Evolutionary conservation across 2,888 invertebrate genomes (phyloP), one percentile per base, ranked within the genome.

Genomic region (Melieria picta): DNA sequence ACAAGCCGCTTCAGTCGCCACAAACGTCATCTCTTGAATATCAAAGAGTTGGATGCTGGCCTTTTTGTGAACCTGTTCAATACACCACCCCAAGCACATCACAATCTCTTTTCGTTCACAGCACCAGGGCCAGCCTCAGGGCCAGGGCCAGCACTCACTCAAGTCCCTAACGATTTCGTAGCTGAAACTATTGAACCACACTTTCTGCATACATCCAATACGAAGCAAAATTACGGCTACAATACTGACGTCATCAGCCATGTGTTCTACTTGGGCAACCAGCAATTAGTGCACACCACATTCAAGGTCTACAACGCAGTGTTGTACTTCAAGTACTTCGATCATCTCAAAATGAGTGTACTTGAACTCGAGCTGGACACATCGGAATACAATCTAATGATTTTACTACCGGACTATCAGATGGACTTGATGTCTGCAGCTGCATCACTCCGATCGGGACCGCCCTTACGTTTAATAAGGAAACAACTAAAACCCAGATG

Each of bases 281-380:
- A 89, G 75, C 88, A 89, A 62, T 83, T 86, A 55, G 85, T 88
- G 72, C 89, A 90, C 85, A 90, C 92, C 64, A 89, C 90, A 73
- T 93, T 91, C 81, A 93, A 94, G 89, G 90, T 91, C 47, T 94
- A 94, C 86, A 92, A 94, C 74, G 91, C 94, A 0, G 90, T 93
- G 56, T 87, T 95, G 72, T 94, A 94, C 66, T 93, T 91, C 84
- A 91, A 91, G 50, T 93, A 92, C 82, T 89, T 94, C 47, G 91
- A 92, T 3, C 90, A 91, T 77, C 85, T 95, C 76, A 91, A 92
- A 79, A 91, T 94, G 9, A 89, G 92, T 60, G 93, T 92, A 3
- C 87, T 95, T 66, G 92, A 93, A 75, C 89, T 95, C 80, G 94
- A 95, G 10, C 85, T 95, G 68, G 94, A 95, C 83, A 94, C 94